Evolutionary conservation across 2,113 vertebrate species (phyloP), one percentile per base, ranked within the genome.

Genomic region (Riparia riparia): DNA sequence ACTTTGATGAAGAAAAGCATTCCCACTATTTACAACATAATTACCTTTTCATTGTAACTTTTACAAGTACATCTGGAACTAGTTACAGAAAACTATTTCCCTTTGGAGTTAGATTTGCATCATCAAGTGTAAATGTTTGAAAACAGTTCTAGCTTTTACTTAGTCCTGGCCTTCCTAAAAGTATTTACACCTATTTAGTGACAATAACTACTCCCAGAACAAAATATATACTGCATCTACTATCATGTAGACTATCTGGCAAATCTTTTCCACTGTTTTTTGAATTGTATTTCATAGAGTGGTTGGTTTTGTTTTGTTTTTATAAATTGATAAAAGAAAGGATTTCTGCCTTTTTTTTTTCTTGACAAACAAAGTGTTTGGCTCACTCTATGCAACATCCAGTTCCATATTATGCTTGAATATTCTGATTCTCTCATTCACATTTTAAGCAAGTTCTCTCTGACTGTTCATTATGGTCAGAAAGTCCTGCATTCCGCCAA

Each of bases 331-430:
- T 53, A 98, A 95, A 73, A 98, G 90, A 82, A 69, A 56, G 25
- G 5, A 44, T 90, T 96, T 63, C 61, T 95, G 28, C 44, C 63
- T 25, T 78, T 95, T 89, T 89, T 37, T 37, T 97, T 97, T 91
- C 73, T 97, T 97, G 29, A 93, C 95, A 84, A 98, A 95, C 90
- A 98, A 49, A 96, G 50, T 11, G 56, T 78, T 49, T 98, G 94
- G 77, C 92, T 98, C 74, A 97, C 95, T 96, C 94, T 96, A 21
- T 81, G 91, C 95, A 98, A 95, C 21, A 98, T 82, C 15, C 71
- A 96, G 89, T 72, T 98, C 97, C 85, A 98, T 86, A 54, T 98
- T 98, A 42, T 88, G 93, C 86, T 98, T 98, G 89, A 98, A 98
- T 82, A 95, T 98, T 92, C 98, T 97, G 63, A 98, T 97, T 60